Evolutionary conservation across 2,888 invertebrate species (phyloP), one percentile per base, ranked within the genome.

Genomic region (Nebria brevicollis): DNA sequence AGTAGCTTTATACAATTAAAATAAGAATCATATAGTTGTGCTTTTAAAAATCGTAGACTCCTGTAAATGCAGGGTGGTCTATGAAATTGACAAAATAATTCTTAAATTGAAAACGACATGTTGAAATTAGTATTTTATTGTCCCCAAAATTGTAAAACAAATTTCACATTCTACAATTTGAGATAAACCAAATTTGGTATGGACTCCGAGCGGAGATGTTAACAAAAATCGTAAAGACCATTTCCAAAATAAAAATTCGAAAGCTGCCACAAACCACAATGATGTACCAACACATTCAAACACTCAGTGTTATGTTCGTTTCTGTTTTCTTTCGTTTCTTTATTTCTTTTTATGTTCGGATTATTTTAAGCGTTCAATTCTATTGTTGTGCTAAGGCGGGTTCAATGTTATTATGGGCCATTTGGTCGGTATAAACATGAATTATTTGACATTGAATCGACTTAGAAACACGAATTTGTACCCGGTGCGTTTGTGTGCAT

Each of bases 301-400:
- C 66, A 11, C 25, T 66, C 7, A 66, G 25, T 66, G 66, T 34
- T 34, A 34, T 54, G 54, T 54, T 13, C 64, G 75, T 75, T 42
- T 77, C 25, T 70, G 64, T 42, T 68, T 54, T 54, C 54, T 8
- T 54, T 54, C 54, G 54, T 54, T 54, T 54, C 43, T 43, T 43
- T 43, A 43, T 43, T 43, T 43, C 54, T 54, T 54, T 54, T 54
- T 54, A 54, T 54, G 54, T 54, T 73, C 65, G 78, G 78, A 78
- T 78, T 72, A 78, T 78, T 78, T 65, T 66, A 70, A 66, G 43
- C 78, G 72, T 78, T 78, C 78, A 41, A 78, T 78, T 73, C 78
- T 25, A 66, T 78, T 78, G 78, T 73, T 54, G 41, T 41, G 34
- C 26, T 26, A 66, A 77, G 42, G 77, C 25, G 66, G 65, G 15